Conservation (phyloP, 2,113 vertebrate species). For the Pelmatolapia mariae region DNA sequence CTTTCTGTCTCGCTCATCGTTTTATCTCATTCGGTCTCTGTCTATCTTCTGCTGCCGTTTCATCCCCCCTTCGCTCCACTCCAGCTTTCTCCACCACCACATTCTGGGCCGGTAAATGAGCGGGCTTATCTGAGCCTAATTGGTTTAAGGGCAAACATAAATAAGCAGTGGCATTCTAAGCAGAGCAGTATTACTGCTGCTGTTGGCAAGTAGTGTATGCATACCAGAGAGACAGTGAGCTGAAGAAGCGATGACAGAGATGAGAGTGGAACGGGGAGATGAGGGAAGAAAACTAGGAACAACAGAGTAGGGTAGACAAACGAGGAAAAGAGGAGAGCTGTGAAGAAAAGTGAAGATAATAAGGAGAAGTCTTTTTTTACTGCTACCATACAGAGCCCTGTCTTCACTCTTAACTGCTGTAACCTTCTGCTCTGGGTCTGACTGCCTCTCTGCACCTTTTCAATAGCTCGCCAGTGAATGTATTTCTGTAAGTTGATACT, state of each 20-base stretch:
- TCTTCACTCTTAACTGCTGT: background rate
- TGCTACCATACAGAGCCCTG: conserved; percentile 33
- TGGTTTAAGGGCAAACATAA: conserved; percentile 71
- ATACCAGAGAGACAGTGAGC: background rate
- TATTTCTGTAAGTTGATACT: background rate
- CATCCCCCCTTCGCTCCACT: background rate
- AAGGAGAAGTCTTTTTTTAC: background rate
- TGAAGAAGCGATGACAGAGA: background rate
- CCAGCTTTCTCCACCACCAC: conserved; percentile 1
- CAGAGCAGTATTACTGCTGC: conserved; percentile 50
- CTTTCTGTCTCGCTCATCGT: background rate
- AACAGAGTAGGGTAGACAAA: conserved; percentile 1
- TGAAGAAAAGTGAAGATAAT: background rate
- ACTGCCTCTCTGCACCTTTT: background rate
- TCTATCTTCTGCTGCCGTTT: conserved; percentile 12
- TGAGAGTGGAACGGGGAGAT: background rate
- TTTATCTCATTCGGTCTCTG: background rate
- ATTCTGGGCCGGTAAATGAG: conserved; percentile 54
- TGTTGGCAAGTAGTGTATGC: conserved; percentile 29
- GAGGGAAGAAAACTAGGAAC: conserved; percentile 13
- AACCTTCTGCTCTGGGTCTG: background rate
- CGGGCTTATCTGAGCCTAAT: conserved; percentile 64
- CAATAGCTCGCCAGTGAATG: background rate
- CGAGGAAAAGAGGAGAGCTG: background rate
- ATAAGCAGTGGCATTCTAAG: conserved; percentile 59